Evolutionary conservation across 2,888 invertebrate genomes (phyloP).

Genomic region (Chymomyza caudatula): DNA sequence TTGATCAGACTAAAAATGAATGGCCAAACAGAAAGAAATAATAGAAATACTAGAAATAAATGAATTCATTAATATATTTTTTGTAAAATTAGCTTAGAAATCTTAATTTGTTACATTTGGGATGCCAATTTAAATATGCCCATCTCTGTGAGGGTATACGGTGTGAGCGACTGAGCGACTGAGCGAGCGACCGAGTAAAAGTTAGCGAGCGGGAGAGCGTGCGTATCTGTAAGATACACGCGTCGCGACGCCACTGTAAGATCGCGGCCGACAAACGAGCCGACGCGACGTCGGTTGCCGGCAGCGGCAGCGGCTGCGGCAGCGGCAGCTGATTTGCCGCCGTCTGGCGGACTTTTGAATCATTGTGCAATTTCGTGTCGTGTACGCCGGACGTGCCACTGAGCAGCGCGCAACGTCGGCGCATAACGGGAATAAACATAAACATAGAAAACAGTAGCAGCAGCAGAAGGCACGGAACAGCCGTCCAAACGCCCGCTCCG

Average conservation of each 20-base stretch:
- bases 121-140: neutral
- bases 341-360: conserved; percentile 42
- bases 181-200: conserved; percentile 9
- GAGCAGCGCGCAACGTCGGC: conserved; percentile 4
- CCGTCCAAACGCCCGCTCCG: conserved; percentile 8
- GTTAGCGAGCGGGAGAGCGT: conserved; percentile 11
- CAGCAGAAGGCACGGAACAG: conserved; percentile 14
- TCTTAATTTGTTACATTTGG: too few species aligned
- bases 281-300: neutral
- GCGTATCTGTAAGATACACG: conserved; percentile 18
- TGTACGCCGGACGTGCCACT: conserved; percentile 53
- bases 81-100: too few species aligned
- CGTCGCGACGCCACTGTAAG: neutral
- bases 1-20: too few species aligned
- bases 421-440: neutral
- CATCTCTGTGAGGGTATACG: too few species aligned
- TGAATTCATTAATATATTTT: too few species aligned
- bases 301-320: conserved; percentile 6
- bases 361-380: conserved; percentile 68
- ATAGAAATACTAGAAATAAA: too few species aligned
- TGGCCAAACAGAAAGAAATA: too few species aligned
- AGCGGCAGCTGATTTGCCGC: conserved; percentile 22
- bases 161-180: conserved; percentile 15
- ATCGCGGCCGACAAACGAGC: too few species aligned
- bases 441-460: neutral